Percentiles rank a stretch among this genome's conserved stretches.
Evolutionary conservation across 2,888 invertebrate genomes (phyloP).

Genomic region (Mythimna ferrago): DNA sequence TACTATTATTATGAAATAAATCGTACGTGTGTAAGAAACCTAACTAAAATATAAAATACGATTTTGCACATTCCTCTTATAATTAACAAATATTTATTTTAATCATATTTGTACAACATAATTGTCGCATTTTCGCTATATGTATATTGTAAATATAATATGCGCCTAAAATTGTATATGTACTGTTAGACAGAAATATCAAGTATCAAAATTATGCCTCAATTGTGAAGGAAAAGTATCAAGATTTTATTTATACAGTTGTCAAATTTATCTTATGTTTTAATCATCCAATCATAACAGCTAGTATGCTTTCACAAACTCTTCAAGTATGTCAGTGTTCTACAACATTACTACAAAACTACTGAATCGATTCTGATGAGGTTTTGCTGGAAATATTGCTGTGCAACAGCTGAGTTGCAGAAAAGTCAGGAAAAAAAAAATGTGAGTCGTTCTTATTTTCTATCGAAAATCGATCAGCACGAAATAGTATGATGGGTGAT

Average conservation of each 20-base stretch:
- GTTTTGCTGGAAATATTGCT: background rate
- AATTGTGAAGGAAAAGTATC: constrained; percentile 28
- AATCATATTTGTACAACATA: constrained; percentile 37
- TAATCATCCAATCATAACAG: no score
- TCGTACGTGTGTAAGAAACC: constrained; percentile 13
- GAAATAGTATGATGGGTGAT: no score
- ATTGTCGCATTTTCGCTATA: constrained; percentile 45
- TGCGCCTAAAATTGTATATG: constrained; percentile 40
- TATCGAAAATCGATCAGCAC: background rate
- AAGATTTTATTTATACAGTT: constrained; percentile 1
- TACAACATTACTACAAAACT: background rate
- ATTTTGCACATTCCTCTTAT: constrained; percentile 65
- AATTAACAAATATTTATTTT: constrained; percentile 50
- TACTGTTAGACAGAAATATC: constrained; percentile 40
- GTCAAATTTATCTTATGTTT: background rate
- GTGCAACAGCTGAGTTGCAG: no score
- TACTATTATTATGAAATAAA: background rate
- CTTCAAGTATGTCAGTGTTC: no score
- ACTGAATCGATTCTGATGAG: background rate
- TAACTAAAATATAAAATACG: constrained; percentile 55
- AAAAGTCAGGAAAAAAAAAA: background rate
- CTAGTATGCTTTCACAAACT: background rate
- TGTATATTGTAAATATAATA: constrained; percentile 51
- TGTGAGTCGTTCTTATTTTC: no score
- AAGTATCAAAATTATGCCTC: constrained; percentile 37